Percentiles rank a stretch among this genome's conserved stretches.
phyloP scores from a whole-genome alignment of 2,113 vertebrate species.

The Choloepus hoffmanni region DNA sequence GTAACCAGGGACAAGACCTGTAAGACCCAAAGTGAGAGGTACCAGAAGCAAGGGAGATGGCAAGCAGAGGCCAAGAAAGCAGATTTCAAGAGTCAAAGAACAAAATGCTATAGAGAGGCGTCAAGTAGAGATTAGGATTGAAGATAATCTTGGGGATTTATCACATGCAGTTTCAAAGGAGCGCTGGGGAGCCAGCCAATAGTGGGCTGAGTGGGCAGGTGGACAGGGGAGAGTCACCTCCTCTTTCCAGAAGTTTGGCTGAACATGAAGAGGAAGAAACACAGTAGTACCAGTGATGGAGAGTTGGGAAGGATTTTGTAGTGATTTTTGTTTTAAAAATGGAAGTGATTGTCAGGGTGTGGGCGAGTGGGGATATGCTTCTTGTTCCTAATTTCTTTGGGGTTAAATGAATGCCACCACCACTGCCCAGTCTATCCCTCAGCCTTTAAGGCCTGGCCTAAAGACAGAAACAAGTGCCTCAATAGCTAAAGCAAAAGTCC shows the following conservation, averaged over 20 bases:
- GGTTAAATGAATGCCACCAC: background rate
- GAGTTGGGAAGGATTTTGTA: conserved; percentile 7
- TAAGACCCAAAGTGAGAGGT: background rate
- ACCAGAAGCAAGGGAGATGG: background rate
- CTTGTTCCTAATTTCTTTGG: conserved; percentile 54
- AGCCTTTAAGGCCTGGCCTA: background rate
- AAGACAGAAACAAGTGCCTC: background rate
- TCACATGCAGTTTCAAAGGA: background rate
- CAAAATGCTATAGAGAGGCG: background rate
- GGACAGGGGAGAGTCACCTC: background rate
- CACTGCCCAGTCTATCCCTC: background rate
- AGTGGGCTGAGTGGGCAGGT: background rate
- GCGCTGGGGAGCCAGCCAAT: background rate
- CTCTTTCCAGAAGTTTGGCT: background rate
- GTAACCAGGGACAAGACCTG: background rate
- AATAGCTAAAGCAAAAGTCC: background rate
- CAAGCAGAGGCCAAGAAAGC: background rate
- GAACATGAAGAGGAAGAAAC: background rate
- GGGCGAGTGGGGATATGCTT: background rate
- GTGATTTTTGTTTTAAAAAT: background rate
- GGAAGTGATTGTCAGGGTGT: background rate
- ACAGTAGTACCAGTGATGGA: background rate
- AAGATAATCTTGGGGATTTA: background rate
- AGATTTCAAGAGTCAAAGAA: background rate
- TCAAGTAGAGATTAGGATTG: background rate